Evolutionary conservation across 2,113 vertebrate genomes (phyloP).

Genomic region (Caranx ignobilis): DNA sequence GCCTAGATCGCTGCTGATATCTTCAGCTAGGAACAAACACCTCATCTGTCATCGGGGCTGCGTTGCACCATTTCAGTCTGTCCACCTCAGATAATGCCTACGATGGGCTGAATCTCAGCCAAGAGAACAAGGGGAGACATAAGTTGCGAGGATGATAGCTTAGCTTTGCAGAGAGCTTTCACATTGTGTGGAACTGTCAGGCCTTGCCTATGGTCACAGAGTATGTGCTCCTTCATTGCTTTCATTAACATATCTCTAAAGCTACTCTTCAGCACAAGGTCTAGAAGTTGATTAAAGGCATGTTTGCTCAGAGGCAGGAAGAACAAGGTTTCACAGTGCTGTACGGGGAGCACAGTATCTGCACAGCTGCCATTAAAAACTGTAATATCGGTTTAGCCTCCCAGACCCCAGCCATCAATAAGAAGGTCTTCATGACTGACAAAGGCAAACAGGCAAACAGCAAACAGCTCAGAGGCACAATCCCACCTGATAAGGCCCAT

Average conservation of each 20-base stretch:
- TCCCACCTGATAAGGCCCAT: slow-evolving; percentile 77
- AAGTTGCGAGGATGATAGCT: slow-evolving; percentile 37
- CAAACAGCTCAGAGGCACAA: slow-evolving; percentile 72
- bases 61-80: slow-evolving; percentile 41
- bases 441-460: slow-evolving; percentile 75
- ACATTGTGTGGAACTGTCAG: slow-evolving; percentile 12
- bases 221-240: slow-evolving; percentile 29
- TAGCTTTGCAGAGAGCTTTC: slow-evolving; percentile 45
- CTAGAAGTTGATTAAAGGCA: slow-evolving; percentile 71
- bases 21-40: slow-evolving; percentile 61
- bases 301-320: slow-evolving; percentile 59
- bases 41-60: slow-evolving; percentile 63
- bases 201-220: slow-evolving; percentile 13
- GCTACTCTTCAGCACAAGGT: slow-evolving; percentile 53
- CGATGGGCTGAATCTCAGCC: slow-evolving; percentile 6
- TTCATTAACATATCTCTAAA: slow-evolving; percentile 65
- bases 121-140: slow-evolving; percentile 19
- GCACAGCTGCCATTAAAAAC: slow-evolving; percentile 70
- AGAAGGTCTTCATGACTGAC: slow-evolving; percentile 73
- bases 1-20: slow-evolving; percentile 57
- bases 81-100: slow-evolving; percentile 32
- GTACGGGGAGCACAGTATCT: slow-evolving; percentile 59
- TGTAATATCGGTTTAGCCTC: slow-evolving; percentile 77
- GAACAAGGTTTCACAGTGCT: slow-evolving; percentile 53
- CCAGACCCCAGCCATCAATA: slow-evolving; percentile 68